phyloP scores from a whole-genome alignment of 2,797 vertebrate genomes.

The Rallus crepitans region DNA sequence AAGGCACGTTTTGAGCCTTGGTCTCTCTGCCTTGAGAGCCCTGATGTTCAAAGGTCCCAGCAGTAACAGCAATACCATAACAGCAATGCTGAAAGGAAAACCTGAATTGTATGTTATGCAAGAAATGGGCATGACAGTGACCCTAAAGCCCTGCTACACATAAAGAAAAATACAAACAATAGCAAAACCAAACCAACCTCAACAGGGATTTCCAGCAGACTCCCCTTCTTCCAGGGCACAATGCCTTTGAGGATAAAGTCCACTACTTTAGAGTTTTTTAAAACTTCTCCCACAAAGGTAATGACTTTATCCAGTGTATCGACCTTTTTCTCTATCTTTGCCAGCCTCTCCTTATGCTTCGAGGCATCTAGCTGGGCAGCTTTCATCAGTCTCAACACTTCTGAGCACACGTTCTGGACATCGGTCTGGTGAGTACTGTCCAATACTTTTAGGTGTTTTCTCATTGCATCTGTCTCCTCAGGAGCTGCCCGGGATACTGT shows the following conservation, averaged over 20 bases:
- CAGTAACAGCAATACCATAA: neutral
- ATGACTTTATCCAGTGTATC: slow-evolving; percentile 83
- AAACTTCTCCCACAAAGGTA: slow-evolving; percentile 80
- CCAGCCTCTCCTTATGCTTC: slow-evolving; percentile 81
- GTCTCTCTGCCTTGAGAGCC: neutral
- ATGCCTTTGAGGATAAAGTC: slow-evolving; percentile 84
- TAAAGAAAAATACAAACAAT: neutral
- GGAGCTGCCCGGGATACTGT: neutral
- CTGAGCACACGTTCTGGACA: slow-evolving; percentile 65
- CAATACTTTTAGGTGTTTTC: neutral
- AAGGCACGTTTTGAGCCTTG: neutral
- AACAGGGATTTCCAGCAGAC: slow-evolving; percentile 64
- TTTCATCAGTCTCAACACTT: slow-evolving; percentile 82
- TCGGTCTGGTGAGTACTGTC: neutral
- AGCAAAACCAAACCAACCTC: slow-evolving; percentile 78
- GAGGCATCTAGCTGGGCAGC: slow-evolving; percentile 77
- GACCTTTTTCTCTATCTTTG: slow-evolving; percentile 83
- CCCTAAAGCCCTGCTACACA: neutral
- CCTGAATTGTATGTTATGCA: neutral
- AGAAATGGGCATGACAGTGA: neutral
- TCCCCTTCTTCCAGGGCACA: slow-evolving; percentile 82
- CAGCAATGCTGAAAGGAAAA: neutral
- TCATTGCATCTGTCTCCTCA: neutral
- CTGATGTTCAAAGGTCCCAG: neutral
- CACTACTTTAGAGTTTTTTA: slow-evolving; percentile 86